Evolutionary conservation across 2,797 vertebrate species (phyloP).

Genomic region (Myripristis murdjan): DNA sequence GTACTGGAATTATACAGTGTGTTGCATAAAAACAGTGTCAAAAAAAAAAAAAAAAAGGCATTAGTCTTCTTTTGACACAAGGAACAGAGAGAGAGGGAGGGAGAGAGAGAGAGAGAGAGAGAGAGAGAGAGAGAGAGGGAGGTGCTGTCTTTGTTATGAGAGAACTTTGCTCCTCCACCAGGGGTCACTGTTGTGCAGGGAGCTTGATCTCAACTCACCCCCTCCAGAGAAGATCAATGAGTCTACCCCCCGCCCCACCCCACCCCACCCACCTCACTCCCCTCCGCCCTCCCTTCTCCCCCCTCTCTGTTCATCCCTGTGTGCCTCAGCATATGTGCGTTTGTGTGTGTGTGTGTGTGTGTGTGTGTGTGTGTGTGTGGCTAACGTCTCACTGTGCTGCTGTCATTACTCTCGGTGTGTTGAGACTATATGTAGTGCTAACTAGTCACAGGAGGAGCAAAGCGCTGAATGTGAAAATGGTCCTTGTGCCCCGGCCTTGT

Average conservation of each 20-base stretch:
- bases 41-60: too few relatives aligned
- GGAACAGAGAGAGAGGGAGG: not conserved
- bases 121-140: too few relatives aligned
- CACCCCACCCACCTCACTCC: not conserved
- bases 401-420: conserved; percentile 41
- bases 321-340: not conserved
- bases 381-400: conserved; percentile 28
- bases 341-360: conserved; percentile 17
- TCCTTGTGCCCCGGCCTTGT: conserved; percentile 36
- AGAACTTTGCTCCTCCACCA: conserved; percentile 75
- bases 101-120: too few relatives aligned
- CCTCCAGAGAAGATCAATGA: conserved; percentile 71
- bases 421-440: conserved; percentile 41
- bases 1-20: too few relatives aligned
- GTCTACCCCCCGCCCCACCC: conserved; percentile 58
- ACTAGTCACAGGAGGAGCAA: conserved; percentile 48
- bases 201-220: conserved; percentile 69
- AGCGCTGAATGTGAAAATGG: conserved; percentile 55
- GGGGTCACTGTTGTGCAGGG: conserved; percentile 84
- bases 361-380: not conserved
- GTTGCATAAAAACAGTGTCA: not conserved
- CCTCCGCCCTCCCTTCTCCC: not conserved
- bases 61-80: conserved; percentile 17
- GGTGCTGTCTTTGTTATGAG: conserved; percentile 44
- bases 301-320: conserved; percentile 45